Conservation (phyloP, 2,113 vertebrate species). For the Dasyornis broadbenti region DNA sequence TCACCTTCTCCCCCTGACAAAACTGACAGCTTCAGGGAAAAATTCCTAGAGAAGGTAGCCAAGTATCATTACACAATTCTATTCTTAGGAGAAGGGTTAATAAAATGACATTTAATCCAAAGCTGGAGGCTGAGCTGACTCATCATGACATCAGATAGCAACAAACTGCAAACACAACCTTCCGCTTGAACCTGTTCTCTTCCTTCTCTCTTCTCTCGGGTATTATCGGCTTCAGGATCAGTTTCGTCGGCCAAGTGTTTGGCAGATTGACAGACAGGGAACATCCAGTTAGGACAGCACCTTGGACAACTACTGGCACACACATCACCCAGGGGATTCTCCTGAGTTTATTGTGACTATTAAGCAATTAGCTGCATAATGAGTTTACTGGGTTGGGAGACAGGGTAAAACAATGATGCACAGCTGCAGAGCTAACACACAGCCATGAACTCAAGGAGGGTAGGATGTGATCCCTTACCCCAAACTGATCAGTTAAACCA, state of each 20-base stretch:
- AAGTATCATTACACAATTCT: neutral
- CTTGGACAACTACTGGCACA: neutral
- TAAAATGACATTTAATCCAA: neutral
- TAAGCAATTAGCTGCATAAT: neutral
- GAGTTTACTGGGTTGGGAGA: neutral
- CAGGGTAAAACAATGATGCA: neutral
- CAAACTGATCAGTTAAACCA: neutral
- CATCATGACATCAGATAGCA: neutral
- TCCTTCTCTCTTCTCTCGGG: neutral
- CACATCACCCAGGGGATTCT: neutral
- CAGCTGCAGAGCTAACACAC: neutral
- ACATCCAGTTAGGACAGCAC: neutral
- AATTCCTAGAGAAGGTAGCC: neutral
- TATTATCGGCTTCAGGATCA: fast-evolving
- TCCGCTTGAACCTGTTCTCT: neutral
- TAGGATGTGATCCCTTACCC: neutral
- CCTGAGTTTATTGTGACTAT: neutral
- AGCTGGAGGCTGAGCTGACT: neutral
- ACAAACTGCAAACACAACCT: neutral
- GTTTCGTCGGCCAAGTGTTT: fast-evolving
- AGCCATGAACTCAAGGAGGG: neutral
- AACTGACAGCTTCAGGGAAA: neutral
- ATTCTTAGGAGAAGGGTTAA: neutral
- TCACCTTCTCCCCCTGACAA: neutral
- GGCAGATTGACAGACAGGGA: neutral